phyloP scores from a whole-genome alignment of 2,113 vertebrate genomes.

The Vulpes vulpes region DNA sequence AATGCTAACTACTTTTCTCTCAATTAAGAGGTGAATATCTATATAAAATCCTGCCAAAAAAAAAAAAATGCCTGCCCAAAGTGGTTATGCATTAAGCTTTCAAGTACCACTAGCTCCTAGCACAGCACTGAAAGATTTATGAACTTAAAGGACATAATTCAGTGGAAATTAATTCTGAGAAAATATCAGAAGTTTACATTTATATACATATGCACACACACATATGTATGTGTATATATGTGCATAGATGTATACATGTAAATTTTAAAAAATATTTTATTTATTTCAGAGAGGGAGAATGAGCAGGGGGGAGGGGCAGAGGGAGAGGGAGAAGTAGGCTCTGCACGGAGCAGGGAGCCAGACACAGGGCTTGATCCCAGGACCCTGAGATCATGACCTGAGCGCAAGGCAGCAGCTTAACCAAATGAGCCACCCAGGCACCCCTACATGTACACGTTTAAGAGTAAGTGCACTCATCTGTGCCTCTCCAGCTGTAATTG shows the following conservation, averaged over 20 bases:
- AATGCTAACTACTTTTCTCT: background rate
- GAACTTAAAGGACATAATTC: background rate
- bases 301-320: background rate
- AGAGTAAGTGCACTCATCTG: background rate
- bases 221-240: background rate
- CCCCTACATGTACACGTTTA: background rate
- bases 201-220: background rate
- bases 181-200: background rate
- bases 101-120: background rate
- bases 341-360: background rate
- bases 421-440: background rate
- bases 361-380: background rate
- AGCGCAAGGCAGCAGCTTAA: background rate
- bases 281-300: background rate
- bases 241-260: background rate
- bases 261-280: background rate
- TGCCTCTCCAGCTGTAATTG: background rate
- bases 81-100: background rate
- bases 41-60: background rate
- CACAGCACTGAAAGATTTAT: background rate
- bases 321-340: background rate
- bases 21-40: background rate
- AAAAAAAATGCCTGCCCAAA: background rate
- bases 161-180: background rate
- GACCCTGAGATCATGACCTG: background rate